Percentiles rank a stretch among this genome's conserved stretches.
Conservation (phyloP, 1,140 invertebrate species). For the Drosophila leontia region DNA sequence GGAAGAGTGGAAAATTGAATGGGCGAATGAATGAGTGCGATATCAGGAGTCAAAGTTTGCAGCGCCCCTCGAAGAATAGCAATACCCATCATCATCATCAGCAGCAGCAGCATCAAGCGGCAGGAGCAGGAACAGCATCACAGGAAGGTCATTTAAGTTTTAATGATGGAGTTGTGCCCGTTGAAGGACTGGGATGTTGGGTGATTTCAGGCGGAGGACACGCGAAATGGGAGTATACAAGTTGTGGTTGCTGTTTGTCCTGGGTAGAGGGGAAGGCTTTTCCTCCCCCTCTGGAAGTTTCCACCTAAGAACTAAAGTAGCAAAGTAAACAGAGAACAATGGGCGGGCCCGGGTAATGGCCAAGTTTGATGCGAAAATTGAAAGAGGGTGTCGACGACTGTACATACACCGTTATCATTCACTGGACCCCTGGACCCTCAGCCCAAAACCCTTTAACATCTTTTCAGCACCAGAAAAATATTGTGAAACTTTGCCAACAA, state of each 20-base stretch:
- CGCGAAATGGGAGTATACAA: constrained; percentile 29
- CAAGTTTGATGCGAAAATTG: constrained; percentile 62
- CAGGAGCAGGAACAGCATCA: constrained; percentile 33
- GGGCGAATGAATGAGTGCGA: constrained; percentile 53
- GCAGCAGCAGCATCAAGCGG: neutral
- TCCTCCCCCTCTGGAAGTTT: constrained; percentile 36
- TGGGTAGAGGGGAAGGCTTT: constrained; percentile 4
- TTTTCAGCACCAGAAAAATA: constrained; percentile 56
- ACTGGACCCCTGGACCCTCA: constrained; percentile 18
- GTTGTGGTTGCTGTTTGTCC: constrained; percentile 58
- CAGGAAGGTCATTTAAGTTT: constrained; percentile 83
- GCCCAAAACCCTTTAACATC: constrained; percentile 48
- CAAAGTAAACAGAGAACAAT: constrained; percentile 67
- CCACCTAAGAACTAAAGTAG: constrained; percentile 70
- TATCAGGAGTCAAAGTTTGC: constrained; percentile 76
- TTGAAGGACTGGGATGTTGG: neutral
- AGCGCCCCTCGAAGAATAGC: constrained; percentile 23
- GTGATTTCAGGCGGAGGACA: constrained; percentile 10
- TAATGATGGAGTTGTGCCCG: constrained; percentile 75
- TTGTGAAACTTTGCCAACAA: constrained; percentile 60
- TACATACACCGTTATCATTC: constrained; percentile 56
- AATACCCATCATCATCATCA: constrained; percentile 51
- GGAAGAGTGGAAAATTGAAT: constrained; percentile 55
- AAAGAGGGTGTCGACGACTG: constrained; percentile 56
- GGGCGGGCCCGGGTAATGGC: constrained; percentile 44